These are phyloP conservation scores for Chironomus tentans DNA, from an alignment of 2,888 invertebrate genomes.

Conservation along the genomic window DNA sequence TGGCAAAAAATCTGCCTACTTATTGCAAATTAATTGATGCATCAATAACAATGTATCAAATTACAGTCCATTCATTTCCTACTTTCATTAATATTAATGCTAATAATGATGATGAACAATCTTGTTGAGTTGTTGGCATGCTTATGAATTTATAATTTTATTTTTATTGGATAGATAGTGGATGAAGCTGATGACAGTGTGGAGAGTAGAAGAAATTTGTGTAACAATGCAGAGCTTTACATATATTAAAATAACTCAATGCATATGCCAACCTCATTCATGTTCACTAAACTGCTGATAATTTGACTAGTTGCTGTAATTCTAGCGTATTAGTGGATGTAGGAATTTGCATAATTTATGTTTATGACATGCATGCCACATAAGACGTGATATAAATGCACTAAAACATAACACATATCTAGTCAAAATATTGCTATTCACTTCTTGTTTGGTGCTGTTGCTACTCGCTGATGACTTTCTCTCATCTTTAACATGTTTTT, in stretches of 20 bases:
- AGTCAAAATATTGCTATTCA: slow-evolving; percentile 11
- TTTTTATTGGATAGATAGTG: no score
- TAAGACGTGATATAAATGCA: neutral
- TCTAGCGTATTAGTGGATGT: neutral
- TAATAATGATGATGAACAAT: no score
- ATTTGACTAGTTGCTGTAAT: neutral
- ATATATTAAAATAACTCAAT: no score
- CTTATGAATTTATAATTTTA: no score
- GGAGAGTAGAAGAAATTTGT: no score
- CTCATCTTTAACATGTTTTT: neutral
- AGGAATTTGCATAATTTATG: slow-evolving; percentile 20
- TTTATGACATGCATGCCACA: slow-evolving; percentile 1
- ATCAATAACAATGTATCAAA: neutral
- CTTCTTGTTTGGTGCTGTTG: neutral
- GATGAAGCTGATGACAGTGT: no score
- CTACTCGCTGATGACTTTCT: neutral
- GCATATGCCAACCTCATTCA: no score
- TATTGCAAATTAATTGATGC: neutral
- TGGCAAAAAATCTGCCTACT: neutral
- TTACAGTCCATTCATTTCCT: neutral
- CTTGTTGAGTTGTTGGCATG: no score
- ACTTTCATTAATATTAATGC: no score
- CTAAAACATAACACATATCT: neutral
- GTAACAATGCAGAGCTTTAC: no score
- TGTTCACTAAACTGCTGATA: neutral